These are phyloP conservation scores for Apodemia duryi DNA, from an alignment of 2,888 invertebrate species.

Conservation along the genomic window DNA sequence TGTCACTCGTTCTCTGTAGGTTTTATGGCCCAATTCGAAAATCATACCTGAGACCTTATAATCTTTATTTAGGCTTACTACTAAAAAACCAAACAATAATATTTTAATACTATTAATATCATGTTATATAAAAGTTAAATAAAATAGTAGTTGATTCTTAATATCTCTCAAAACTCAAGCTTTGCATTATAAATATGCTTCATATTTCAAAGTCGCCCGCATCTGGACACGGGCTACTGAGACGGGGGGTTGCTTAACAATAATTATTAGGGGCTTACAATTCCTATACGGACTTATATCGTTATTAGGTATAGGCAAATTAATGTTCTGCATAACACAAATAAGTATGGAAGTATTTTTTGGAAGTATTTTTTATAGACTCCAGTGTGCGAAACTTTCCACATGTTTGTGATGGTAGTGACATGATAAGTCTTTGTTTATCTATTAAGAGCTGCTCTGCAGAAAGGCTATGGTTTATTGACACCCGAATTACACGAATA, in stretches of 20 bases:
- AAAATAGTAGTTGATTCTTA: constrained; percentile 28
- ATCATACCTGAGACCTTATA: no score
- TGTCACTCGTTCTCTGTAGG: no score
- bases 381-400: not conserved
- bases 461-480: no score
- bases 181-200: constrained; percentile 65
- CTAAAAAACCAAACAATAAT: no score
- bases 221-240: constrained; percentile 73
- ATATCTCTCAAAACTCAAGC: not conserved
- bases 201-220: constrained; percentile 78
- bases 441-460: no score
- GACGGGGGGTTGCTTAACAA: constrained; percentile 53
- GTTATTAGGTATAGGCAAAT: not conserved
- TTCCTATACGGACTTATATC: constrained; percentile 15
- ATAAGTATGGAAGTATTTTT: not conserved
- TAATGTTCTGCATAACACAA: not conserved
- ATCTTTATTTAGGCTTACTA: no score
- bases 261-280: constrained; percentile 53
- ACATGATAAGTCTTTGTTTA: no score
- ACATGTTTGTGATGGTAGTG: no score
- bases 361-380: no score
- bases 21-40: no score
- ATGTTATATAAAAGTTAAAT: not conserved
- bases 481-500: no score
- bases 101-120: no score